Conservation (phyloP, 2,888 invertebrate species). For the Embidobia sp. region DNA sequence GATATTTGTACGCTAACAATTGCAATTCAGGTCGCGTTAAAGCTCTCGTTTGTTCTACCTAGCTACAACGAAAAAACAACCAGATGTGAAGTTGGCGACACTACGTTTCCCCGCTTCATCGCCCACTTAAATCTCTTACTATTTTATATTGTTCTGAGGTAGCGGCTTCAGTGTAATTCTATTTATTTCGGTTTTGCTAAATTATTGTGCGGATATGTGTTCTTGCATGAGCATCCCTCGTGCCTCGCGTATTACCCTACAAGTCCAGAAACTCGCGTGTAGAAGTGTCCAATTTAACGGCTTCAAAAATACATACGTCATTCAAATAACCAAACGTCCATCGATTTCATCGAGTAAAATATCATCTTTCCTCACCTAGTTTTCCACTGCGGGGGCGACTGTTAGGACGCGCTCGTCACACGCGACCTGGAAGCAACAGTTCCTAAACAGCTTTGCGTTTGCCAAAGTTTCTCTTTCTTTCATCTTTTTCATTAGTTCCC, state of each 20-base stretch:
- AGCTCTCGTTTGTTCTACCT: neutral
- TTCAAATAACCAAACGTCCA: constrained; percentile 65
- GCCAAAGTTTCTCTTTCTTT: neutral
- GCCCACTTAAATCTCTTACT: constrained; percentile 73
- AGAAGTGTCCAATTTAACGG: constrained; percentile 64
- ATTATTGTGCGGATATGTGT: constrained; percentile 78
- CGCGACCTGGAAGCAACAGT: constrained; percentile 18
- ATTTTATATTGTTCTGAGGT: constrained; percentile 78
- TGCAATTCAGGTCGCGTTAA: neutral
- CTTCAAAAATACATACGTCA: constrained; percentile 64
- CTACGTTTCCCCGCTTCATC: constrained; percentile 39
- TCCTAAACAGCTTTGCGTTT: constrained; percentile 11
- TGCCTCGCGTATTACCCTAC: constrained; percentile 74
- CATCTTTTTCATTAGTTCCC: too few relatives aligned
- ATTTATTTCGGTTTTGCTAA: constrained; percentile 77
- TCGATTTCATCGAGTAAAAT: constrained; percentile 64
- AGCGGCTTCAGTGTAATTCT: constrained; percentile 78
- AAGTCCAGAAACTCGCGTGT: constrained; percentile 75
- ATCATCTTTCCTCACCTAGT: constrained; percentile 60
- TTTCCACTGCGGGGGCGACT: constrained; percentile 49
- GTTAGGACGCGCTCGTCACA: constrained; percentile 45
- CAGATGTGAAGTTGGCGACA: constrained; percentile 57
- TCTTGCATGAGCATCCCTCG: constrained; percentile 72
- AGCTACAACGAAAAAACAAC: constrained; percentile 33
- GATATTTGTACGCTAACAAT: constrained; percentile 27